Conservation (phyloP, 2,888 invertebrate species). For the Hyposoter didymator region DNA sequence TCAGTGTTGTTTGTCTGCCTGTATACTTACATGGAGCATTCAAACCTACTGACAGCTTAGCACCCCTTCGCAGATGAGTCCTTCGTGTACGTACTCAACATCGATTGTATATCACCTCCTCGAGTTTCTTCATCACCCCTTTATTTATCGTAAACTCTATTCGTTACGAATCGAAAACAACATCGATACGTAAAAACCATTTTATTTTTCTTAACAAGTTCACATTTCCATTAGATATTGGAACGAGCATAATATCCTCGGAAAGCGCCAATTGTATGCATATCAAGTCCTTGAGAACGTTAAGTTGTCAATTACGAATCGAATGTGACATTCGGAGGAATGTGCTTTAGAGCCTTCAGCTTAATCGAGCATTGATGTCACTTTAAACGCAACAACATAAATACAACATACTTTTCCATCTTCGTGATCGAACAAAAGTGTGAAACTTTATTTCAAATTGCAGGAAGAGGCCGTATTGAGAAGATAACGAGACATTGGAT, state of each 20-base stretch:
- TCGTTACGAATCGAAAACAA: conserved; percentile 13
- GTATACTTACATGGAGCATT: conserved; percentile 33
- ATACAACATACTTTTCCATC: background rate
- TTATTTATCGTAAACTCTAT: conserved; percentile 12
- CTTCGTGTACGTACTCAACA: conserved; percentile 2
- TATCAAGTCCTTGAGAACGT: background rate
- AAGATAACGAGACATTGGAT: too few relatives aligned
- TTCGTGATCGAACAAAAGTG: background rate
- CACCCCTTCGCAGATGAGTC: conserved; percentile 33
- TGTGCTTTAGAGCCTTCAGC: background rate
- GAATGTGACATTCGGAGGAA: background rate
- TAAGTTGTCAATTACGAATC: background rate
- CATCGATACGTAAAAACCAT: background rate
- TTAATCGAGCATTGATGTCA: conserved; percentile 37
- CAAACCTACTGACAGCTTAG: conserved; percentile 35
- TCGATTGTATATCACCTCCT: conserved; percentile 26
- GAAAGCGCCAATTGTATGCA: background rate
- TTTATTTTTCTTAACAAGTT: background rate
- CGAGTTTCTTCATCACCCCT: conserved; percentile 7
- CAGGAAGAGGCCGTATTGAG: too few relatives aligned
- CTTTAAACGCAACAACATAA: conserved; percentile 1
- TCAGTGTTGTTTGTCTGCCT: conserved; percentile 29
- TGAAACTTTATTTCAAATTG: background rate
- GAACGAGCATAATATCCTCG: background rate
- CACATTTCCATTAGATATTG: background rate